These are phyloP conservation scores for Otocyon megalotis DNA, from an alignment of 2,113 vertebrate genomes.

Conservation along the genomic window DNA sequence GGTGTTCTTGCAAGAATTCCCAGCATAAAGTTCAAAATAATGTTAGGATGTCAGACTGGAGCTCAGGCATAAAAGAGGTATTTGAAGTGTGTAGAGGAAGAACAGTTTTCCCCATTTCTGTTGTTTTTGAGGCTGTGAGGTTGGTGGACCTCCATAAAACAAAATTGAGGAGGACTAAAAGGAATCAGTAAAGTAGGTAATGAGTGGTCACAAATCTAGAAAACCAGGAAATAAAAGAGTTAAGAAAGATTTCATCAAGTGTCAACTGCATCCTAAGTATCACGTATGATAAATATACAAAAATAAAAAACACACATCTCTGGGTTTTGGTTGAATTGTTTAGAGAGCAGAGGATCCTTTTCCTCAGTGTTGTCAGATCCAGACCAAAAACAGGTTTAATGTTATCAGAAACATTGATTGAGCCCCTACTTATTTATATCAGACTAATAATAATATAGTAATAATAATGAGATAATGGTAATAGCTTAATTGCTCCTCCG, in stretches of 20 bases:
- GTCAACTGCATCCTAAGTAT: background rate
- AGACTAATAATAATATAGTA: background rate
- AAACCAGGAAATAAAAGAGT: background rate
- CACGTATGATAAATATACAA: background rate
- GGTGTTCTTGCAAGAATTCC: background rate
- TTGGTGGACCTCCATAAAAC: background rate
- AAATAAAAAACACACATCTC: background rate
- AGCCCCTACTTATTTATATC: background rate
- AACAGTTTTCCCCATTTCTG: background rate
- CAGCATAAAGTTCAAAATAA: constrained; percentile 12
- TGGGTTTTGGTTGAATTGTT: background rate
- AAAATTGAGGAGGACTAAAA: background rate
- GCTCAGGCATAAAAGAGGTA: background rate
- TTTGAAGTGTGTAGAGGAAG: background rate
- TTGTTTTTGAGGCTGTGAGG: background rate
- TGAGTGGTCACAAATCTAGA: background rate
- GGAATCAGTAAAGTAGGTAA: background rate
- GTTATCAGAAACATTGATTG: background rate
- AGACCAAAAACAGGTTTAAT: background rate
- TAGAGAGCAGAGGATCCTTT: background rate
- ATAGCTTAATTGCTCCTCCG: background rate
- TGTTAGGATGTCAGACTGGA: background rate
- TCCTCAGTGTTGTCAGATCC: background rate
- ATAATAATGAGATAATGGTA: background rate
- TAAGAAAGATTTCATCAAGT: background rate